phyloP scores from a whole-genome alignment of 2,888 invertebrate genomes.

The Clunio marinus region DNA sequence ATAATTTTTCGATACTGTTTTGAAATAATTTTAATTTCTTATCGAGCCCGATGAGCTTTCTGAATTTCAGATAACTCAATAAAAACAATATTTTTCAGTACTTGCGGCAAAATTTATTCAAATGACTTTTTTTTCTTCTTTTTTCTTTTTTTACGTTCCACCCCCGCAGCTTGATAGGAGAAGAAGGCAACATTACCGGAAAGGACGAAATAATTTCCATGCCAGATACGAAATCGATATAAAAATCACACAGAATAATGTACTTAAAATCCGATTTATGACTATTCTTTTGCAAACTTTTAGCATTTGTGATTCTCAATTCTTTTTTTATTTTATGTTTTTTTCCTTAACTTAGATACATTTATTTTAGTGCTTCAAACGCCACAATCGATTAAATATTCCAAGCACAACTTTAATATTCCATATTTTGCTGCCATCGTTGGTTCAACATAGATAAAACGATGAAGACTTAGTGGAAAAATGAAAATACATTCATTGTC shows the following conservation, averaged over 20 bases:
- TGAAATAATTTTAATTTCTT: slow-evolving; percentile 18
- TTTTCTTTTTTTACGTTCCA: neutral
- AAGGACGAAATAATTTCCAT: slow-evolving; percentile 16
- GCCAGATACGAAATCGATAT: slow-evolving; percentile 27
- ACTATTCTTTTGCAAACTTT: slow-evolving; percentile 19
- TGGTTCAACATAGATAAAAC: neutral
- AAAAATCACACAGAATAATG: slow-evolving; percentile 32
- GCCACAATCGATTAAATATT: neutral
- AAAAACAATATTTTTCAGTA: neutral
- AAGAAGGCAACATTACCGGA: neutral
- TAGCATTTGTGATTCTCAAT: neutral
- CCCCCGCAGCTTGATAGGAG: neutral
- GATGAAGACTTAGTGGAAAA: neutral
- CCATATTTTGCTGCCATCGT: slow-evolving; percentile 11
- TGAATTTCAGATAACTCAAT: neutral
- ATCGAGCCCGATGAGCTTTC: neutral
- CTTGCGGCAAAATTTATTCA: slow-evolving; percentile 2
- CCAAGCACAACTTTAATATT: slow-evolving; percentile 16
- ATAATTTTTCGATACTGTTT: too few relatives aligned
- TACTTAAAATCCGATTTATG: slow-evolving; percentile 37
- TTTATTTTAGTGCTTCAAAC: neutral
- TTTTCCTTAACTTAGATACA: too few relatives aligned
- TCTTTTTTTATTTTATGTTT: neutral
- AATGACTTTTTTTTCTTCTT: neutral
- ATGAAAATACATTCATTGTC: neutral